These are phyloP conservation scores for Dendroctonus valens DNA, from an alignment of 1,140 invertebrate genomes.

Conservation along the genomic window DNA sequence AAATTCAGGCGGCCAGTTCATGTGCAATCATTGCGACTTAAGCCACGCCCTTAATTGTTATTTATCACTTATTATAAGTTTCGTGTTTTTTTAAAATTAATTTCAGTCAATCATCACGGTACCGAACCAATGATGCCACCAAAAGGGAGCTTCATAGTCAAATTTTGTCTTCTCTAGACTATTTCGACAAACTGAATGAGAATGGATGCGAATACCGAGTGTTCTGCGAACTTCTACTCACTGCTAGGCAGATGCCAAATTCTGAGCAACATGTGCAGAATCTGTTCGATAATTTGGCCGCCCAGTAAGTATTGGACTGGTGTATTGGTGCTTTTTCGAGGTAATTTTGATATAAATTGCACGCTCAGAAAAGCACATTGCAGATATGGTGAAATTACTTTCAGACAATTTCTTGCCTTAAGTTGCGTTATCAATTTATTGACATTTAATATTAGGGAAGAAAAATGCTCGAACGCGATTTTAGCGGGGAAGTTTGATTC, in stretches of 20 bases:
- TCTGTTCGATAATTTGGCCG: constrained; percentile 43
- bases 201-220: constrained; percentile 48
- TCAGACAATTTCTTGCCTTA: too few relatives aligned
- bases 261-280: constrained; percentile 41
- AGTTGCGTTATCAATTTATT: too few relatives aligned
- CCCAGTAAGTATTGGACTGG: constrained; percentile 38
- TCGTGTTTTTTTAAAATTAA: too few relatives aligned
- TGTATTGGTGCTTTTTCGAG: not conserved
- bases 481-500: too few relatives aligned
- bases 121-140: constrained; percentile 31
- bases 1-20: too few relatives aligned
- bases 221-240: constrained; percentile 47
- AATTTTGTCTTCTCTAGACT: constrained; percentile 37
- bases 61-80: too few relatives aligned
- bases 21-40: too few relatives aligned
- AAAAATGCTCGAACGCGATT: too few relatives aligned
- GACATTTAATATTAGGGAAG: too few relatives aligned
- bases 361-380: too few relatives aligned
- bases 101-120: constrained; percentile 32
- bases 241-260: constrained; percentile 40
- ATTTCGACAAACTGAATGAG: constrained; percentile 39
- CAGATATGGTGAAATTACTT: too few relatives aligned
- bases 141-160: constrained; percentile 32
- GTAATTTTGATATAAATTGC: not conserved
- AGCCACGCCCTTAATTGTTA: too few relatives aligned